Percentiles rank a stretch among this genome's conserved stretches.
phyloP scores from a whole-genome alignment of 2,113 vertebrate genomes.

The Hucho hucho region DNA sequence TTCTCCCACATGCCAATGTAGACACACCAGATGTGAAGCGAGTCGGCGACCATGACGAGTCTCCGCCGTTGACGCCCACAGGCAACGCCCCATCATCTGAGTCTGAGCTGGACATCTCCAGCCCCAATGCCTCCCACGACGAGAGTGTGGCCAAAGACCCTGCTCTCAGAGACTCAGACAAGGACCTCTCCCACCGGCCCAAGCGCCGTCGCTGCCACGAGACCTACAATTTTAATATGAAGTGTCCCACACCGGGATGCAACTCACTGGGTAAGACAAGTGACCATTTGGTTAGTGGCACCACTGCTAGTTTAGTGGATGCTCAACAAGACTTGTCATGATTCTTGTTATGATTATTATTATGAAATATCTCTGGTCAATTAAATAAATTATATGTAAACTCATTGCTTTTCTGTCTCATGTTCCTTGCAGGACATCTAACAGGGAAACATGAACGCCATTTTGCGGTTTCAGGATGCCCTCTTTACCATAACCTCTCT shows the following conservation, averaged over 20 bases:
- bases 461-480: slow-evolving; percentile 97
- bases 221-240: slow-evolving; percentile 99
- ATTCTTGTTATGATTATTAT: neutral
- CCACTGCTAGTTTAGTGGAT: neutral
- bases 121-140: slow-evolving; percentile 94
- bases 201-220: slow-evolving; percentile 97
- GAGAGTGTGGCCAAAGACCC: slow-evolving; percentile 93
- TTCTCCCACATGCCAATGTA: slow-evolving; percentile 27
- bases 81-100: slow-evolving; percentile 98
- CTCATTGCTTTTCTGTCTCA: neutral
- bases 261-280: slow-evolving; percentile 88
- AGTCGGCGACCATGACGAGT: slow-evolving; percentile 90
- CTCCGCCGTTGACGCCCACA: slow-evolving; percentile 94
- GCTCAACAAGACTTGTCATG: neutral
- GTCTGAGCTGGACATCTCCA: slow-evolving; percentile 98
- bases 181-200: slow-evolving; percentile 93
- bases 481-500: slow-evolving; percentile 95
- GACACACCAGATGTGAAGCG: slow-evolving; percentile 85
- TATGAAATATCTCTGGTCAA: neutral
- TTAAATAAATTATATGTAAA: neutral
- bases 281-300: neutral
- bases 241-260: slow-evolving; percentile 95
- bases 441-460: slow-evolving; percentile 97
- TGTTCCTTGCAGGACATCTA: slow-evolving; percentile 81
- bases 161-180: slow-evolving; percentile 91